Evolutionary conservation across 2,797 vertebrate genomes (phyloP).

Genomic region (Enteromius afrohamiltoni): DNA sequence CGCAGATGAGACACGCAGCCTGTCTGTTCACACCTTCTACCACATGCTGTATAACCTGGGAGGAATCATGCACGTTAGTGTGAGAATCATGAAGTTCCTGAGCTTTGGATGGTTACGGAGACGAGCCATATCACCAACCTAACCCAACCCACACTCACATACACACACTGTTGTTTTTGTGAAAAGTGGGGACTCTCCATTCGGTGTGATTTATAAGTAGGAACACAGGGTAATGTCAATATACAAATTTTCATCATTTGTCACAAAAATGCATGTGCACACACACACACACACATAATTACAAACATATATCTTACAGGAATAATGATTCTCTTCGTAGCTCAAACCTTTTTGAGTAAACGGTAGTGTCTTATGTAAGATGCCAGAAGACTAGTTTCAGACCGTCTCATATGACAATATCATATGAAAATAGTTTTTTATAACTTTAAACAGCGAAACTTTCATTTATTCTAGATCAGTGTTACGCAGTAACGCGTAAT

Average conservation of each 20-base stretch:
- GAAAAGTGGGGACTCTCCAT: too few relatives aligned
- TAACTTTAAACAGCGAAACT: too few relatives aligned
- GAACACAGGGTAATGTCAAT: too few relatives aligned
- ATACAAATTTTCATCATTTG: neutral
- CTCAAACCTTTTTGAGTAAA: neutral
- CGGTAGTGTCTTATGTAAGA: neutral
- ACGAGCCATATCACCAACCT: slow-evolving; percentile 72
- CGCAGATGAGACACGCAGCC: slow-evolving; percentile 78
- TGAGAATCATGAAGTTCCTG: slow-evolving; percentile 75
- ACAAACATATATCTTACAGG: neutral
- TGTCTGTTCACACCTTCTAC: slow-evolving; percentile 77
- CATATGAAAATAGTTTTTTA: too few relatives aligned
- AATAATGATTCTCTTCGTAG: neutral
- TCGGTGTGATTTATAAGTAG: too few relatives aligned
- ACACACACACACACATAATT: too few relatives aligned
- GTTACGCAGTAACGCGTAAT: too few relatives aligned
- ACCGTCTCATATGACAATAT: too few relatives aligned
- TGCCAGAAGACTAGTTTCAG: neutral
- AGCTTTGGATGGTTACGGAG: slow-evolving; percentile 75
- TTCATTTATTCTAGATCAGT: too few relatives aligned
- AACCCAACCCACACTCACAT: neutral
- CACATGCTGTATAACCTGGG: slow-evolving; percentile 81
- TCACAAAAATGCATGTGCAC: neutral
- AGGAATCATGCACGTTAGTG: slow-evolving; percentile 76
- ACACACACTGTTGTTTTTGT: too few relatives aligned